These are phyloP conservation scores for Plecotus auritus DNA, from an alignment of 2,113 vertebrate species.

Conservation along the genomic window DNA sequence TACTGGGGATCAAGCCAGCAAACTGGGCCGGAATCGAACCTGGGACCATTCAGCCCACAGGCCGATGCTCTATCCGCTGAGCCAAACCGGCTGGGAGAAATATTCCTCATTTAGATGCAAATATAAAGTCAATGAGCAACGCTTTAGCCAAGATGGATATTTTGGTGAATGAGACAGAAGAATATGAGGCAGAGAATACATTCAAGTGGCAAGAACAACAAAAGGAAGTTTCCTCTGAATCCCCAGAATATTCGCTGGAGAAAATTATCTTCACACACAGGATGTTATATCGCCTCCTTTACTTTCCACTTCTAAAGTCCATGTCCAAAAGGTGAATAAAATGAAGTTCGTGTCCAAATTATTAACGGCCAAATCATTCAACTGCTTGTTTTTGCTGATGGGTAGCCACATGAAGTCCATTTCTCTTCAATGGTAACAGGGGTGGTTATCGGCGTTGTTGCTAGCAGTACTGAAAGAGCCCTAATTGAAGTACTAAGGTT, in stretches of 20 bases:
- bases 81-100: too few species aligned
- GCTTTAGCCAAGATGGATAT: slow-evolving; percentile 80
- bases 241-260: slow-evolving; percentile 52
- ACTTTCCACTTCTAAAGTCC: slow-evolving; percentile 30
- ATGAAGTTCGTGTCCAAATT: background rate
- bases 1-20: too few species aligned
- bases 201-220: slow-evolving; percentile 82
- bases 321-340: background rate
- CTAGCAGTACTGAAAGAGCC: background rate
- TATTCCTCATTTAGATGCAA: slow-evolving; percentile 72
- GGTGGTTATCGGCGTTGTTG: background rate
- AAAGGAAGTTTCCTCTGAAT: slow-evolving; percentile 61
- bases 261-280: slow-evolving; percentile 67
- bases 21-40: too few species aligned
- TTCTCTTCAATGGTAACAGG: background rate
- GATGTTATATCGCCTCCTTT: background rate
- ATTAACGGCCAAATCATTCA: background rate
- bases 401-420: background rate
- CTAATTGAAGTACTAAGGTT: background rate
- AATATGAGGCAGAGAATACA: slow-evolving; percentile 81
- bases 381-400: slow-evolving; percentile 31
- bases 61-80: too few species aligned
- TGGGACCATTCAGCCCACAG: too few species aligned
- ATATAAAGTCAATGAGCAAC: slow-evolving; percentile 80
- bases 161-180: slow-evolving; percentile 81